Percentiles rank a stretch among this genome's conserved stretches.
Conservation (phyloP, 2,113 vertebrate species). For the Tichodroma muraria region DNA sequence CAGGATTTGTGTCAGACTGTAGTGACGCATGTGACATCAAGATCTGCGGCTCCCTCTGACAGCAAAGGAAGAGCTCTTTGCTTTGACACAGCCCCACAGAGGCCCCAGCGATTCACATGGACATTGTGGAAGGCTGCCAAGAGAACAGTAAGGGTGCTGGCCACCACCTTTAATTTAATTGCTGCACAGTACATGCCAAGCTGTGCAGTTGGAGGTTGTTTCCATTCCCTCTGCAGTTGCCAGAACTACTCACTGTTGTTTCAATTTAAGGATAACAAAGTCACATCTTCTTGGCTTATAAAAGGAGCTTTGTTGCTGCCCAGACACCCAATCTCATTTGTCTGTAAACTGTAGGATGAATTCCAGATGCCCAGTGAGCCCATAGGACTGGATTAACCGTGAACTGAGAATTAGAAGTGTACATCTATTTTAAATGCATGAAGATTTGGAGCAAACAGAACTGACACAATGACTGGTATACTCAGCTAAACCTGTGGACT, state of each 20-base stretch:
- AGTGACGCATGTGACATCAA: rapidly evolving
- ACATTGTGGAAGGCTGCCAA: neutral
- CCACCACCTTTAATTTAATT: neutral
- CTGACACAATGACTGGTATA: neutral
- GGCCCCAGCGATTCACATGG: rapidly evolving
- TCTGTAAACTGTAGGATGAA: neutral
- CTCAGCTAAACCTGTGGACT: neutral
- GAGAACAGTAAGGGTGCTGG: neutral
- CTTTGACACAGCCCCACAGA: neutral
- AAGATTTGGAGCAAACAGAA: neutral
- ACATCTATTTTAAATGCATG: neutral
- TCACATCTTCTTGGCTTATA: neutral
- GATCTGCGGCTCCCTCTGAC: neutral
- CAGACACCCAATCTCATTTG: neutral
- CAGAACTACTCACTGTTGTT: neutral
- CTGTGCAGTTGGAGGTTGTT: neutral
- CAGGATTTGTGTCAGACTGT: neutral
- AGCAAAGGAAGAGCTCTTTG: neutral
- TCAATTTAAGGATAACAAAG: neutral
- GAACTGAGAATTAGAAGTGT: neutral
- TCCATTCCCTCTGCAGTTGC: neutral
- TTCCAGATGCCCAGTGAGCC: neutral
- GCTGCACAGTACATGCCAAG: neutral
- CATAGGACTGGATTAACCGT: neutral
- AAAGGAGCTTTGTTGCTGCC: neutral